Evolutionary conservation across 2,888 invertebrate genomes (phyloP), one percentile per base, ranked within the genome.

Genomic region (Stegana nigrithorax): DNA sequence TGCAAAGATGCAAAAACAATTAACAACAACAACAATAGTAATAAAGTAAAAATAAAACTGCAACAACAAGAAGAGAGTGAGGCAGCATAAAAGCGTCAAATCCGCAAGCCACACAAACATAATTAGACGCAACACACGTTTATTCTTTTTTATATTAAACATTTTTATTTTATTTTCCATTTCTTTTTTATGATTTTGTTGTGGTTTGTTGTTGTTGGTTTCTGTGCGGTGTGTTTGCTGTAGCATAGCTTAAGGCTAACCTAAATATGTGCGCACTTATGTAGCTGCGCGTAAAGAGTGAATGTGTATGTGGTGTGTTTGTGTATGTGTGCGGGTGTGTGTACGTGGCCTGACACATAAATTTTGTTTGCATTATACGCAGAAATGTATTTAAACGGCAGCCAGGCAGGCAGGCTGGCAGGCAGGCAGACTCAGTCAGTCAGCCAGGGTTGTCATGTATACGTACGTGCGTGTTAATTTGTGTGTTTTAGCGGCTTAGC

Each of bases 401-500:
- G 39, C 10, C n/a, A 32, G 2, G n/a, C 32, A 32, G n/a, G 2
- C 6, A 39, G 39, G 10, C 14, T 8, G 39, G 5, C n/a, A 32
- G 2, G n/a, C 32, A 32, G n/a, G 2, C 6, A 39, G 39, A 39
- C 14, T 2, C 17, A 39, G 42, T 6, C 10, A 39, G 5, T 5
- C n/a, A 36, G 10, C 36, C 36, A 36, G 10, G 4, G 4, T 10
- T 36, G 10, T 36, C 42, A 25, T 25, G 10, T 23, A 14, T 47
- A 4, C 51, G 50, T 25, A 39, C 44, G 45, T 53, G 60, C 53
- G 60, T 53, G 51, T 57, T 64, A 60, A 64, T 64, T 61, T 64
- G 64, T 64, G 60, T 64, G 58, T 45, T 58, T 64, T 56, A 44
- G 55, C 56, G 32, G 57, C 42, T 60, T 60, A 57, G n/a, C n/a